phyloP scores from a whole-genome alignment of 2,113 vertebrate species.

The Dicentrarchus labrax region DNA sequence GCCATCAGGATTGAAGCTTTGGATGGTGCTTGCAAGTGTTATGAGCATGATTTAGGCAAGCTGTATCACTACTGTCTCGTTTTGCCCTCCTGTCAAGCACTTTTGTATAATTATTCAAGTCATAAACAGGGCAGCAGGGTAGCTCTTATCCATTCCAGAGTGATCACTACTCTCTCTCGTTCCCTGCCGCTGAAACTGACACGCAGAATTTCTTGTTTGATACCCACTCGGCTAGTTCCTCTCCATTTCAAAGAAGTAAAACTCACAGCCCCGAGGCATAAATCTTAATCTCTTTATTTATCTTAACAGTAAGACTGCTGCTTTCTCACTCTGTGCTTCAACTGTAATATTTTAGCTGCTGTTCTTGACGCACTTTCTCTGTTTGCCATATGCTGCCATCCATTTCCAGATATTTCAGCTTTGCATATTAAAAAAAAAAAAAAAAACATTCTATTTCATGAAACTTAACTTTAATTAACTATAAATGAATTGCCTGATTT shows the following conservation, averaged over 20 bases:
- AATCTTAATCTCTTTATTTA: conserved; percentile 71
- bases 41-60: conserved; percentile 47
- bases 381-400: conserved; percentile 26
- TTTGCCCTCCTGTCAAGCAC: conserved; percentile 50
- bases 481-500: neutral
- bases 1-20: conserved; percentile 49
- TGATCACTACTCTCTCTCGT: conserved; percentile 42
- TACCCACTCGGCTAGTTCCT: conserved; percentile 48
- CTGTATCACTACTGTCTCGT: conserved; percentile 37
- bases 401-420: neutral
- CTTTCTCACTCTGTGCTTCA: conserved; percentile 36
- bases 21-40: conserved; percentile 46
- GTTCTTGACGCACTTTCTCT: conserved; percentile 37
- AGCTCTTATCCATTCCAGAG: conserved; percentile 54
- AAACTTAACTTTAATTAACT: neutral
- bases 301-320: conserved; percentile 40
- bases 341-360: conserved; percentile 46
- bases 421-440: neutral
- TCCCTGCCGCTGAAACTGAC: conserved; percentile 60
- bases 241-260: conserved; percentile 63
- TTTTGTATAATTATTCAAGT: conserved; percentile 71
- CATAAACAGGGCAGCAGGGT: conserved; percentile 69
- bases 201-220: conserved; percentile 69
- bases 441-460: neutral
- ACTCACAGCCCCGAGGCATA: conserved; percentile 49